Base-by-base conservation (phyloP, 1,140 invertebrate genomes). In the Brachionus plicatilis region DNA sequence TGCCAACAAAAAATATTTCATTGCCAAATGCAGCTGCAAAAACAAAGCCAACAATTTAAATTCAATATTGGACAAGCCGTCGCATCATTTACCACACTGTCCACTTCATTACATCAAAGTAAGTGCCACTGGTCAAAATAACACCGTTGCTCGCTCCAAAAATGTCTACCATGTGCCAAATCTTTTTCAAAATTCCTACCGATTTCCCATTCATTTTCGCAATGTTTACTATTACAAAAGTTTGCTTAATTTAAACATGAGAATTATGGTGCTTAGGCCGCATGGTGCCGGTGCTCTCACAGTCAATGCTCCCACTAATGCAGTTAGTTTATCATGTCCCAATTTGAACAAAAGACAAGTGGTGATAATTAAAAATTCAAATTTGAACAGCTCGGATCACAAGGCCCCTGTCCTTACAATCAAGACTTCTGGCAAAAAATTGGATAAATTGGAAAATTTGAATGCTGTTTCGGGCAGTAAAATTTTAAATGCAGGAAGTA, bases 221-320 rank as follows among this genome's bases (percentile, higher is more conserved):
- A 82, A 82, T 82, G 79, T 82, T 14, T 82, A 82, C 41, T 82
- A 82, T 68, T 82, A 82, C 53, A 82, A 82, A 14, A 65, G 50
- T 82, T 37, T 82, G 27, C 43, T 82, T 11, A 82, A 82, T 65
- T 68, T 82, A n/a, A 82, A 82, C 29, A 68, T 82, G 65, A 60
- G 41, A 47, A 60, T 65, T n/a, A 60, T 68, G 53, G 79, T 82
- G 14, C 41, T 82, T 20, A 82, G 65, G 20, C 79, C 79, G 0
- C 53, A 82, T 45, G 37, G 37, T 20, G 65, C 79, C 14, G 53
- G 53, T 9, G 79, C 79, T 4, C 65, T 82, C 33, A 82, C 53
- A 12, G 65, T 65, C 20, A 82, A 82, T 43, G 53, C 65, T 2
- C 53, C 79, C 1, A 20, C 65, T 5, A 68, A 82, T 45, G 33